Base-by-base conservation (phyloP, 2,888 invertebrate genomes). In the Ypsolopha sequella region DNA sequence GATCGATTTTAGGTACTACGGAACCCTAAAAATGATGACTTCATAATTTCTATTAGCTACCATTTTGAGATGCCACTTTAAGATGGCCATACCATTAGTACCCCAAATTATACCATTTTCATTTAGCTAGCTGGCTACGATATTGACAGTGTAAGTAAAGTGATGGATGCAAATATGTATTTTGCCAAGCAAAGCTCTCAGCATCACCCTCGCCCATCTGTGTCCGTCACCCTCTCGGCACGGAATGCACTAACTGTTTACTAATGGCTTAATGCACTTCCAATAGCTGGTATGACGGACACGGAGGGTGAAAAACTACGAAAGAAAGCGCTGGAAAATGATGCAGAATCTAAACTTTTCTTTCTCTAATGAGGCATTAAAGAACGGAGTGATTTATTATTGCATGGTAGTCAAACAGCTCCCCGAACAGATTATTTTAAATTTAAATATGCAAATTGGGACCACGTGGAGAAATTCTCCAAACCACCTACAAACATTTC, bases 241-340 rank as follows among this genome's bases (percentile, higher is more conserved):
- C 56, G 54, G 60, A 59, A 62, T 65, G 61, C 58, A 68, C 69
- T 73, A 74, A 73, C 66, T 75, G 70, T 73, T 76, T 73, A 70
- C 76, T 77, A 80, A 80, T 80, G 75, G 72, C 72, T 73, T 76
- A 79, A 79, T 80, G 76, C 72, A 78, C 74, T 76, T 67, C 68
- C 72, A 69, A 73, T 72, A 64, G 62, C 64, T 64, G 66, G 61
- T 62, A 48, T 56, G 69, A 61, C 62, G 38, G 36, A 38, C 24
- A 13, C 46, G 14, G 34, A 41, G 52, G 51, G 51, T 11, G 34
- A 54, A 24, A 24, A n/a, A 48, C 45, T 24, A 24, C 24, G 24
- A 24, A 24, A 24, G 24, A 24, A 24, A 24, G 24, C 24, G 4
- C 4, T 24, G 24, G 24, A 24, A 24, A 24, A 24, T 24, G n/a